Percentiles rank a stretch among this genome's conserved stretches.
Conservation (phyloP, 2,113 vertebrate species). For the Seriola quinqueradiata region DNA sequence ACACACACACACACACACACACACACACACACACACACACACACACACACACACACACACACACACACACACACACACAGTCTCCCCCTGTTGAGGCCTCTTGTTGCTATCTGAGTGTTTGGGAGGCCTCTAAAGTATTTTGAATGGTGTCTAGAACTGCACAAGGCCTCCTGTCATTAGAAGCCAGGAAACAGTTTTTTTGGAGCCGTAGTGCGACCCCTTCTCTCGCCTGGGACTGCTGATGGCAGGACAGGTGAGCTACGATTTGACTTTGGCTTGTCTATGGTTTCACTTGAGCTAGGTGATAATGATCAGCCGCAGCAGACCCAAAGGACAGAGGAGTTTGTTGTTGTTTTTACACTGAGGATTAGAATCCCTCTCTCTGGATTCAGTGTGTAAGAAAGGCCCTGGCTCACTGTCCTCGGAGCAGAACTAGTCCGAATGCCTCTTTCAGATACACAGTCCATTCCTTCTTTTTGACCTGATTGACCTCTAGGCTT, state of each 20-base stretch:
- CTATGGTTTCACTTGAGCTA: conserved; percentile 36
- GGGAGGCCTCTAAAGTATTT: conserved; percentile 66
- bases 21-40: conserved; percentile 8
- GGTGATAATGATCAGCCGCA: conserved; percentile 18
- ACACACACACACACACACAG: conserved; percentile 34
- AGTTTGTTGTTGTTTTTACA: conserved; percentile 49
- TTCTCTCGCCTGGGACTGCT: conserved; percentile 29
- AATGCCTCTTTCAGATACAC: conserved; percentile 18
- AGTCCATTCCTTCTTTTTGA: conserved; percentile 35
- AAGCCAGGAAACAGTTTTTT: conserved; percentile 50
- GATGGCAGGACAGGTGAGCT: conserved; percentile 50
- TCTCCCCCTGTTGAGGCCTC: conserved; percentile 69
- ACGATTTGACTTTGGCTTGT: conserved; percentile 27
- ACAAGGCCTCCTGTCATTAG: conserved; percentile 62
- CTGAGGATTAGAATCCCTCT: conserved; percentile 32
- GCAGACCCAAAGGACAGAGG: conserved; percentile 30
- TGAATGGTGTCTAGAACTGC: conserved; percentile 61
- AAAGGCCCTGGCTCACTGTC: conserved; percentile 11
- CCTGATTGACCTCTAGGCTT: conserved; percentile 35
- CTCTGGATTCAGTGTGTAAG: conserved; percentile 29
- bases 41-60: background rate
- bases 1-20: conserved; percentile 36
- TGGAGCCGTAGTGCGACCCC: conserved; percentile 31
- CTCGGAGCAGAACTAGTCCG: background rate
- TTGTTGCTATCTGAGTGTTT: conserved; percentile 68